These are phyloP conservation scores for Cordilura impudica DNA, from an alignment of 2,888 invertebrate species.

Conservation along the genomic window DNA sequence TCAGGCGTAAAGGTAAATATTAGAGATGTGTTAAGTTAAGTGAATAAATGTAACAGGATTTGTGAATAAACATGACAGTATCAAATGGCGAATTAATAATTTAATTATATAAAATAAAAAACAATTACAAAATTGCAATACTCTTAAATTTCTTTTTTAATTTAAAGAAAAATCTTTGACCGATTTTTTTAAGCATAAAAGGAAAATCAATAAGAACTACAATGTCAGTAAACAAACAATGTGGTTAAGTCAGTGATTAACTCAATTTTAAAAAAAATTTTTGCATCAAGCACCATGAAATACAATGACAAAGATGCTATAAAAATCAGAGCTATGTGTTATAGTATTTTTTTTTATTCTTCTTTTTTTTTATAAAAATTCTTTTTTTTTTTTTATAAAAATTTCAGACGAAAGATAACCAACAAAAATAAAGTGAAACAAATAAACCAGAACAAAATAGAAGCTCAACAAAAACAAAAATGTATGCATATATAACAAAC, in stretches of 20 bases:
- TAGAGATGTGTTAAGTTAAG: not conserved
- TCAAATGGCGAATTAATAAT: not conserved
- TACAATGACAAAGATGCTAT: not conserved
- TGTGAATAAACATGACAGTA: not conserved
- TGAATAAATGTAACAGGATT: constrained; percentile 36
- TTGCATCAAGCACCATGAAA: not conserved
- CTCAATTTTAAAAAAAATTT: constrained; percentile 5
- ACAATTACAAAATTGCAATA: not conserved
- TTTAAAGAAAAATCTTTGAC: constrained; percentile 9
- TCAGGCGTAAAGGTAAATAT: not conserved
- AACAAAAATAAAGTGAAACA: constrained; percentile 45
- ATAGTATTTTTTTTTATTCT: no score
- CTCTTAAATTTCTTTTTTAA: not conserved
- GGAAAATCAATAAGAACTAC: not conserved
- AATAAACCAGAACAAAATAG: constrained; percentile 40
- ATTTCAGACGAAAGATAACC: not conserved
- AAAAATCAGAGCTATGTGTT: no score
- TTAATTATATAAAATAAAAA: not conserved
- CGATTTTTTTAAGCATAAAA: not conserved
- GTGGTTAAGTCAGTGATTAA: constrained; percentile 36
- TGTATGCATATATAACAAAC: not conserved
- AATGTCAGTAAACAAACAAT: not conserved
- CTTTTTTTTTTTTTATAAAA: not conserved
- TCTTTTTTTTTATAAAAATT: not conserved
- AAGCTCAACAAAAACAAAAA: constrained; percentile 16